These are phyloP conservation scores for Gallinago solitaria DNA, from an alignment of 2,797 vertebrate species.

Conservation along the genomic window DNA sequence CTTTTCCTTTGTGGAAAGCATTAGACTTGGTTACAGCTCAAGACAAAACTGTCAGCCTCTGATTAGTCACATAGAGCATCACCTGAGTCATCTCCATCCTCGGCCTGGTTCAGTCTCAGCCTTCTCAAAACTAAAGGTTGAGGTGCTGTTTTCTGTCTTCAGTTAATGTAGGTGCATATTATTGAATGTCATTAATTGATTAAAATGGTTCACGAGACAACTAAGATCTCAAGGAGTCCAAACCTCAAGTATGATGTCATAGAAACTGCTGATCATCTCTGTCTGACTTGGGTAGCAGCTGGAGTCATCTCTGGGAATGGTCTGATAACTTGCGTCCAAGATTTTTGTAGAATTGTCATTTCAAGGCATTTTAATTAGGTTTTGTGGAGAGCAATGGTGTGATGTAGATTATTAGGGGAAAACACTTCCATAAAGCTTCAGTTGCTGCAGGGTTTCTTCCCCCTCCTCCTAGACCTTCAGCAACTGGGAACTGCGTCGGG, in stretches of 20 bases:
- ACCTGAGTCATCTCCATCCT: neutral
- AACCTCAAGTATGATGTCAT: neutral
- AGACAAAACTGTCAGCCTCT: neutral
- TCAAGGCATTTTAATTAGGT: conserved; percentile 12
- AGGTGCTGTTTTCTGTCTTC: neutral
- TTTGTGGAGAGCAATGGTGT: neutral
- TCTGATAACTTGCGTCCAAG: neutral
- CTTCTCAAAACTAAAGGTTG: neutral
- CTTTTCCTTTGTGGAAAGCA: neutral
- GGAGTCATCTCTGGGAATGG: neutral
- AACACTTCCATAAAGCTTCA: neutral
- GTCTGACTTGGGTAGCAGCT: neutral
- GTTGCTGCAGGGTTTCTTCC: neutral
- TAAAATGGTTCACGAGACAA: neutral
- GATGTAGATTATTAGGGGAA: neutral
- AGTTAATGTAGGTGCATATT: neutral
- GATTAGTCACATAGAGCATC: neutral
- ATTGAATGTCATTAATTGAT: neutral
- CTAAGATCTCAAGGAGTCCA: neutral
- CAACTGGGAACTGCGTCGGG: neutral
- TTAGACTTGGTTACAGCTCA: neutral
- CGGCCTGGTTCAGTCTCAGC: neutral
- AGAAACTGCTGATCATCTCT: neutral
- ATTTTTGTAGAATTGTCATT: neutral
- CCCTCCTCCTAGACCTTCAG: neutral